A percentile compares a stretch with the other conserved stretches of the same genome.
Evolutionary conservation across 1,140 invertebrate genomes (phyloP).

Genomic region (Cherax quadricarinatus): DNA sequence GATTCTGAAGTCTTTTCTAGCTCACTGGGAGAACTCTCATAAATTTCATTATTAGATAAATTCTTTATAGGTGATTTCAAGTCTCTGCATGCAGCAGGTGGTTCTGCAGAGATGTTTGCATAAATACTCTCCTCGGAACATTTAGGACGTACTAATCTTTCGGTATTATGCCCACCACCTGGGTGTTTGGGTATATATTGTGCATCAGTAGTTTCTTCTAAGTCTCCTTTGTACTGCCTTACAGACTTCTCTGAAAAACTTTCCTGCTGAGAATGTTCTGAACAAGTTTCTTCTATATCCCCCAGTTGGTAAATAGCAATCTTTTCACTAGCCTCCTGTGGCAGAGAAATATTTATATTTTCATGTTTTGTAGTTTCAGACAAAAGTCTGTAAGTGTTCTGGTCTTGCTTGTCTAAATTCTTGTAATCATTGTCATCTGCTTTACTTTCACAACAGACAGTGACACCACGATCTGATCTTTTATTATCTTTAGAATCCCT

Average conservation of each 20-base stretch:
- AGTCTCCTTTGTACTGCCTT: not conserved
- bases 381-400: too few relatives aligned
- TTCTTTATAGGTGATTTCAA: not conserved
- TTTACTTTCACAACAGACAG: not conserved
- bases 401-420: not conserved
- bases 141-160: not conserved
- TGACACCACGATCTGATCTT: not conserved
- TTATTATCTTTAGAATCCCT: not conserved
- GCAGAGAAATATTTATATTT: not conserved
- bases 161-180: not conserved
- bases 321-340: not conserved
- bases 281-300: not conserved
- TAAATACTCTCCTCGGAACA: not conserved
- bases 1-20: not conserved
- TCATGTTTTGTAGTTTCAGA: not conserved
- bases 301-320: not conserved
- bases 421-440: not conserved
- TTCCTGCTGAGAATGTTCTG: not conserved
- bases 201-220: not conserved
- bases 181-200: not conserved
- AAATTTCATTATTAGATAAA: not conserved
- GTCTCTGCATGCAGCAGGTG: not conserved
- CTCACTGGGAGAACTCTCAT: not conserved
- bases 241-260: not conserved
- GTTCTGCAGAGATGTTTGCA: not conserved